Percentiles rank a stretch among this genome's conserved stretches.
phyloP scores from a whole-genome alignment of 2,113 vertebrate genomes.

The Vidua chalybeata region DNA sequence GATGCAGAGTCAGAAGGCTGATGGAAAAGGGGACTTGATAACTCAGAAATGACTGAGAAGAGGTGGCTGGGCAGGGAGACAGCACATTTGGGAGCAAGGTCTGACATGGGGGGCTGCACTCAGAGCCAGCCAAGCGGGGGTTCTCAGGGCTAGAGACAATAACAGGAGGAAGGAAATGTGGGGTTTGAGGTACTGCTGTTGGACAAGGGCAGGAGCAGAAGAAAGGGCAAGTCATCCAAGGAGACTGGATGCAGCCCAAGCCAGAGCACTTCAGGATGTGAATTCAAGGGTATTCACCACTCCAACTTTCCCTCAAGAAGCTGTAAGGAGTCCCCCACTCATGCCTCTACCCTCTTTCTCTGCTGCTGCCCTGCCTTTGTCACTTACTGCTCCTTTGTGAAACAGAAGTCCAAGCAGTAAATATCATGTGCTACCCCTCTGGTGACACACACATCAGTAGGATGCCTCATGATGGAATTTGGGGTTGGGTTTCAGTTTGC shows the following conservation, averaged over 20 bases:
- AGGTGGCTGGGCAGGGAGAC: not conserved
- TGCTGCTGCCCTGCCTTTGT: not conserved
- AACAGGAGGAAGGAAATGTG: not conserved
- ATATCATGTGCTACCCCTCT: not conserved
- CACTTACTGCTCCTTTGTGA: not conserved
- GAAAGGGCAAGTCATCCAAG: not conserved
- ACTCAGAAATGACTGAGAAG: not conserved
- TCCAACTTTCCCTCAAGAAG: not conserved
- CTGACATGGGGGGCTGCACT: not conserved
- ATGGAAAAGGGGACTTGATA: not conserved
- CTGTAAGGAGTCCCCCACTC: not conserved
- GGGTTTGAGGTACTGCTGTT: not conserved
- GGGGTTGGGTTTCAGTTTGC: not conserved
- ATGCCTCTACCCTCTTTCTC: not conserved
- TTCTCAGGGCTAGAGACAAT: not conserved
- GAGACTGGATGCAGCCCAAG: rapidly evolving
- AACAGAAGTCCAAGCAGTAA: not conserved
- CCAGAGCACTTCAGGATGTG: not conserved
- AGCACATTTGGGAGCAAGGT: not conserved
- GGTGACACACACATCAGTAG: not conserved
- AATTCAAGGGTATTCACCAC: not conserved
- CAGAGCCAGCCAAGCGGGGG: not conserved
- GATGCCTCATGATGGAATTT: constrained; percentile 29
- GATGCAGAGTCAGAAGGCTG: not conserved
- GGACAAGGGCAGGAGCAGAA: not conserved